Evolutionary conservation across 92 coral and sea anemone genomes (phyloP).

Genomic region (Blastomussa wellsi): DNA sequence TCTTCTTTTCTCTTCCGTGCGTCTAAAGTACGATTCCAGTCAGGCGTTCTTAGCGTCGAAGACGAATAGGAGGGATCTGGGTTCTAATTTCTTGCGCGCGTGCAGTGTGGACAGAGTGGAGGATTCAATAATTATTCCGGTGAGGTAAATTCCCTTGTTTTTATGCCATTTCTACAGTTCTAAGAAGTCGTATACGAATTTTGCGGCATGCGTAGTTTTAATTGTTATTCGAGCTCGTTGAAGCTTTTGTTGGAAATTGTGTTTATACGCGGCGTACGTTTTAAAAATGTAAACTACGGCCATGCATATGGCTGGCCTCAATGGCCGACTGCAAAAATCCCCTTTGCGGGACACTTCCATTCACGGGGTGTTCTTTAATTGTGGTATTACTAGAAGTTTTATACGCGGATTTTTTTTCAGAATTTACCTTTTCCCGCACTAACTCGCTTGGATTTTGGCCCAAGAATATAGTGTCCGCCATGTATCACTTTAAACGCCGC

Average conservation of each 20-base stretch:
- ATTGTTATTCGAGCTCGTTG: not conserved
- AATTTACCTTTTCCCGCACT: conserved; percentile 71
- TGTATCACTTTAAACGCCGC: conserved; percentile 68
- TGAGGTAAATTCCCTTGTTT: not conserved
- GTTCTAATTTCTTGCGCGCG: not conserved
- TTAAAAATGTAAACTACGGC: no score
- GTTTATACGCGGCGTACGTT: not conserved
- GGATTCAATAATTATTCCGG: not conserved
- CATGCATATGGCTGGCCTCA: no score
- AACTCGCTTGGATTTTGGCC: conserved; percentile 64
- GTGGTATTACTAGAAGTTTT: no score
- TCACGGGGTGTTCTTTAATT: no score
- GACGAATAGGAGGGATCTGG: not conserved
- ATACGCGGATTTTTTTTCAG: no score
- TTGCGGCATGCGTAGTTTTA: not conserved
- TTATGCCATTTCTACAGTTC: not conserved
- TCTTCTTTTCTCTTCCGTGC: not conserved
- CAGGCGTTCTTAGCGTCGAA: not conserved
- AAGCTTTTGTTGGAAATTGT: not conserved
- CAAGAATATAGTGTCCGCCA: conserved; percentile 66
- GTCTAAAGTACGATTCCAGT: not conserved
- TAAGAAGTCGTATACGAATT: not conserved
- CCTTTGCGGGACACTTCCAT: no score
- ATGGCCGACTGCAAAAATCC: no score
- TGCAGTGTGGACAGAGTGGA: not conserved